A percentile compares a stretch with the other conserved stretches of the same genome.
phyloP scores from a whole-genome alignment of 2,113 vertebrate genomes.

The Tautogolabrus adspersus region DNA sequence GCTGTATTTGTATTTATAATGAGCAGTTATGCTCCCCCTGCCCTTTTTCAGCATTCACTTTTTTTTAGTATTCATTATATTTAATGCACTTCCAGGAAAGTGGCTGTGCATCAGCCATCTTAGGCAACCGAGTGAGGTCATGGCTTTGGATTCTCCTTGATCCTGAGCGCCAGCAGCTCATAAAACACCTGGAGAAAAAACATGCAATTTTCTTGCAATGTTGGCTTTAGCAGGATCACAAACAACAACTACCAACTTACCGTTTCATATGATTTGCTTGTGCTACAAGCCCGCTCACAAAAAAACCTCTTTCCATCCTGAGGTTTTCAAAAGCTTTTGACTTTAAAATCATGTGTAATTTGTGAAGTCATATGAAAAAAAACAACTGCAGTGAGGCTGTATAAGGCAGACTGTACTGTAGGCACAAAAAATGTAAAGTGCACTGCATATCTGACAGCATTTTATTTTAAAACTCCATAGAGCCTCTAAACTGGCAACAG shows the following conservation, averaged over 20 bases:
- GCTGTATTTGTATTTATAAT: constrained; percentile 49
- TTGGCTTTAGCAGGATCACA: neutral
- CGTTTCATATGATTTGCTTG: neutral
- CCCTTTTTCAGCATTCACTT: neutral
- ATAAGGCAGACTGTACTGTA: neutral
- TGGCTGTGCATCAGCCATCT: constrained; percentile 44
- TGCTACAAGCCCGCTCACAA: too few relatives aligned
- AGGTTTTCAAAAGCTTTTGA: too few relatives aligned
- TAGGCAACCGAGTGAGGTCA: constrained; percentile 61
- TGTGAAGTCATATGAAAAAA: constrained; percentile 2
- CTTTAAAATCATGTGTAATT: neutral
- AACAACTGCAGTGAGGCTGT: neutral
- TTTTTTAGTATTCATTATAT: constrained; percentile 52
- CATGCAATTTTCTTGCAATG: neutral
- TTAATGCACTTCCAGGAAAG: constrained; percentile 64
- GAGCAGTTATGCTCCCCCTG: constrained; percentile 34
- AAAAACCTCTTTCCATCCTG: too few relatives aligned
- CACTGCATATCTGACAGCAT: too few relatives aligned
- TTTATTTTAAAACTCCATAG: neutral
- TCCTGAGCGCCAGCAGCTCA: constrained; percentile 35
- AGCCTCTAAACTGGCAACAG: neutral
- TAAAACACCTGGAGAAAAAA: constrained; percentile 58
- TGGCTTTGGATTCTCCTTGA: constrained; percentile 54
- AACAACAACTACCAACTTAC: neutral
- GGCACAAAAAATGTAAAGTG: neutral